A percentile compares a stretch with the other conserved stretches of the same genome.
Evolutionary conservation across 2,113 vertebrate genomes (phyloP).

Genomic region (Cyrtonyx montezumae): DNA sequence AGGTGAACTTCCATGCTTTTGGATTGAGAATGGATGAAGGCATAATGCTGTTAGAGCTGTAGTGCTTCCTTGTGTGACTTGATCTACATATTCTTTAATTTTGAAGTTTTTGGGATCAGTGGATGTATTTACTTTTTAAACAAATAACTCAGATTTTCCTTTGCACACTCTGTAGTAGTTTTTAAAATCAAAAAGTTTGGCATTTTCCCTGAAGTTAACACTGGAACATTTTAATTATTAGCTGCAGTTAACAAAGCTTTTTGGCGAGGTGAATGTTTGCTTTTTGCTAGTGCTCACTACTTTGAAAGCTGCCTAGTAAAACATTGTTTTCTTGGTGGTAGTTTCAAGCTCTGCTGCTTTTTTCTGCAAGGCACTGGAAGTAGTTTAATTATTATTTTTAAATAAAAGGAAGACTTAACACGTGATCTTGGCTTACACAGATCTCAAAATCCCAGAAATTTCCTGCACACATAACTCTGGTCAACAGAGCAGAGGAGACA

Average conservation of each 20-base stretch:
- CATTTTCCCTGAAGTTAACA: neutral
- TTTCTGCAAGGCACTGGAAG: neutral
- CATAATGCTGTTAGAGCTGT: neutral
- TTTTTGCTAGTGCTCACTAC: neutral
- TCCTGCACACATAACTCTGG: neutral
- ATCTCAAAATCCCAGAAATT: neutral
- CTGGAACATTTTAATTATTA: neutral
- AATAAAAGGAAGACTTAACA: neutral
- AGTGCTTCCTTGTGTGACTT: neutral
- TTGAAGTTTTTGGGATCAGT: neutral
- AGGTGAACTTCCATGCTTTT: neutral
- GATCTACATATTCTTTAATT: neutral
- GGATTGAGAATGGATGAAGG: neutral
- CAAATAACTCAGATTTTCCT: neutral
- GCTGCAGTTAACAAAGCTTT: neutral
- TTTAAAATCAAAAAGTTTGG: neutral
- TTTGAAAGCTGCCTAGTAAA: conserved; percentile 3
- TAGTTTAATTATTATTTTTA: neutral
- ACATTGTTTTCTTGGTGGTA: neutral
- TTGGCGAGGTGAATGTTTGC: neutral
- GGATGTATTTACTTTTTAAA: conserved; percentile 13
- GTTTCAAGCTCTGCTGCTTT: neutral
- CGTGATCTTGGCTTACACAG: neutral
- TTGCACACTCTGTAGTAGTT: neutral
- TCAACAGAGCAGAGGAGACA: neutral